Evolutionary conservation across 2,888 invertebrate species (phyloP).

Genomic region (Eilema sororculum): DNA sequence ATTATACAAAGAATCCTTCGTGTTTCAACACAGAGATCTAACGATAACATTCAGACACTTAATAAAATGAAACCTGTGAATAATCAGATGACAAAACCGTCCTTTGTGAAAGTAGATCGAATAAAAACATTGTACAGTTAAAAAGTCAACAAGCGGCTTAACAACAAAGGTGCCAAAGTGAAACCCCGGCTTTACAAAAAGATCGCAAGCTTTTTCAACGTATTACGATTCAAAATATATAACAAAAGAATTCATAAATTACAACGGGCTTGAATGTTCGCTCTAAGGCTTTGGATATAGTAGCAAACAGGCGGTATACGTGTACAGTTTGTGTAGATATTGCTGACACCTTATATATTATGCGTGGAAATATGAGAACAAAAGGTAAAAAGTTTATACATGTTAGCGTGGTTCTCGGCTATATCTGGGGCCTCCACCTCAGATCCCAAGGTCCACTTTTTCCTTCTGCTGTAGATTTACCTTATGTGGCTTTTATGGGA

Average conservation of each 20-base stretch:
- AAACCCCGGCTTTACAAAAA: slow-evolving; percentile 54
- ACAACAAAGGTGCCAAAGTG: slow-evolving; percentile 35
- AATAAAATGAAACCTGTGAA: slow-evolving; percentile 26
- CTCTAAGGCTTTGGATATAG: slow-evolving; percentile 4
- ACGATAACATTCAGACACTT: slow-evolving; percentile 9
- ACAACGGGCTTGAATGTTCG: slow-evolving; percentile 17
- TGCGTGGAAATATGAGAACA: neutral
- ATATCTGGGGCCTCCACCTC: no score
- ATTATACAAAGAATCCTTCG: neutral
- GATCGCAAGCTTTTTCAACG: slow-evolving; percentile 33
- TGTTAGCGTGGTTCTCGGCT: no score
- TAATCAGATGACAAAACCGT: slow-evolving; percentile 21
- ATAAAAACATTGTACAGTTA: slow-evolving; percentile 35
- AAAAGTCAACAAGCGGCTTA: slow-evolving; percentile 47
- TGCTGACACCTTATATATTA: neutral
- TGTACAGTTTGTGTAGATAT: slow-evolving; percentile 12
- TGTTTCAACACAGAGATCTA: slow-evolving; percentile 1
- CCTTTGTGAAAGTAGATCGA: slow-evolving; percentile 26
- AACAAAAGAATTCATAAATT: slow-evolving; percentile 43
- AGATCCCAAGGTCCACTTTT: no score
- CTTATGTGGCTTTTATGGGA: no score
- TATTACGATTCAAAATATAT: slow-evolving; percentile 30
- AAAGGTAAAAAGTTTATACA: neutral
- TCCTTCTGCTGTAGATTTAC: no score
- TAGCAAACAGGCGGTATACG: slow-evolving; percentile 1